Evolutionary conservation across 2,888 invertebrate genomes (phyloP), one percentile per base, ranked within the genome.

Genomic region (Troglohyphantes excavatus): DNA sequence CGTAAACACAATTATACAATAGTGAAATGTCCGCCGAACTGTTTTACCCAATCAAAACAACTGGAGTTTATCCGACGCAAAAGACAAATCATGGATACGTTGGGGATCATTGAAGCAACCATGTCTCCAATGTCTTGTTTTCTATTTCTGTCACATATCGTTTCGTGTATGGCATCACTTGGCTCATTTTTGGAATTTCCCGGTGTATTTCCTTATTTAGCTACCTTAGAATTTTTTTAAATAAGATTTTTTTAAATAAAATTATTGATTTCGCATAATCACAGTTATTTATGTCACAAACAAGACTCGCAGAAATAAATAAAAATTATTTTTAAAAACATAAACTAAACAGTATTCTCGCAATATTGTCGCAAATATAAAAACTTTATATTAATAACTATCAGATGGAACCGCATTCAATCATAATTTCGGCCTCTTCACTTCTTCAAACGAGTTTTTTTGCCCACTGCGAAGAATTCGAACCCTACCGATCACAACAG

Each of bases 391-490:
- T 26, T 19, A 59, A 73, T n/a, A 73, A 73, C 26, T n/a, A 70
- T 6, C 70, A 23, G n/a, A 27, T 63, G 78, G 78, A 65, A 78
- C 65, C 65, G 43, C 43, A 65, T 78, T 65, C 78, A 78, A 78
- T 78, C 65, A 21, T 43, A 78, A 78, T 78, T 76, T 67, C 78
- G 39, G 13, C 78, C 78, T 65, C 78, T 65, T 43, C 78, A 65
- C 43, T 39, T 76, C 61, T 61, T 78, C 43, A 26, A 78, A 78
- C 78, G 21, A 21, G 78, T 78, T 78, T n/a, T n/a, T 78, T 27
- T 19, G 23, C 59, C 78, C 78, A 23, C 53, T 65, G 23, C 5
- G 13, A 11, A 29, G 76, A 61, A 76, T 76, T 78, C 78, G 65
- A 65, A 78, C 78, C 78, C 78, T 78, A 78, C 68, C 67, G 79